Conservation (phyloP, 2,113 vertebrate genomes). For the Elanoides forficatus region DNA sequence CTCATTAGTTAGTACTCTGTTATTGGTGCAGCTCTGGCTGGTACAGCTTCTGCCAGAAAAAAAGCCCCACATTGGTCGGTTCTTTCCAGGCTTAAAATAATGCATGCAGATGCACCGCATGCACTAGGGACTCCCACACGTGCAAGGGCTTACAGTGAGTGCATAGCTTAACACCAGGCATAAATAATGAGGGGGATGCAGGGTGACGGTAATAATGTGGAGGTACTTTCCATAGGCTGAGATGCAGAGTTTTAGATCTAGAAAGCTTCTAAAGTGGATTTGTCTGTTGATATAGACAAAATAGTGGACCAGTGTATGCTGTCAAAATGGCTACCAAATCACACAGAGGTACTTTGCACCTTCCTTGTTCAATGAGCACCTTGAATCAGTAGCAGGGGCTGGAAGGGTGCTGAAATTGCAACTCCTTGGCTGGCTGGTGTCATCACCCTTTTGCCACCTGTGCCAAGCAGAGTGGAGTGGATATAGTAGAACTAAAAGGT, state of each 20-base stretch:
- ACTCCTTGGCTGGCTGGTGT: not conserved
- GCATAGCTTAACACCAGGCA: not conserved
- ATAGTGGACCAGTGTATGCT: not conserved
- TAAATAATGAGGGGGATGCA: not conserved
- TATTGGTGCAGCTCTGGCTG: not conserved
- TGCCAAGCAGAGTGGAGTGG: not conserved
- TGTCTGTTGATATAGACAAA: not conserved
- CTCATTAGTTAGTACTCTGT: not conserved
- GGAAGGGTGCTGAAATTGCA: not conserved
- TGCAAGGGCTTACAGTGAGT: not conserved
- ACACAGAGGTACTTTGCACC: not conserved
- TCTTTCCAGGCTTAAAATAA: not conserved
- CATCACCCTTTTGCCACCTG: accelerated
- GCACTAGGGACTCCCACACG: not conserved
- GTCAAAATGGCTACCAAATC: not conserved
- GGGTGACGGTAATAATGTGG: not conserved
- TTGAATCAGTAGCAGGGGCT: not conserved
- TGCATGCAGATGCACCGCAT: not conserved
- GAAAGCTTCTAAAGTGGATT: not conserved
- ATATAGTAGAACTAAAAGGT: not conserved
- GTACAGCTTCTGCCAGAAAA: not conserved
- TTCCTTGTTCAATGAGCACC: not conserved
- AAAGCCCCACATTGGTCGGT: accelerated
- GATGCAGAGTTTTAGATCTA: not conserved
- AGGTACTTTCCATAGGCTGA: not conserved